A percentile compares a stretch with the other conserved stretches of the same genome.
Evolutionary conservation across 2,113 vertebrate genomes (phyloP).

Genomic region (Labrus mixtus): DNA sequence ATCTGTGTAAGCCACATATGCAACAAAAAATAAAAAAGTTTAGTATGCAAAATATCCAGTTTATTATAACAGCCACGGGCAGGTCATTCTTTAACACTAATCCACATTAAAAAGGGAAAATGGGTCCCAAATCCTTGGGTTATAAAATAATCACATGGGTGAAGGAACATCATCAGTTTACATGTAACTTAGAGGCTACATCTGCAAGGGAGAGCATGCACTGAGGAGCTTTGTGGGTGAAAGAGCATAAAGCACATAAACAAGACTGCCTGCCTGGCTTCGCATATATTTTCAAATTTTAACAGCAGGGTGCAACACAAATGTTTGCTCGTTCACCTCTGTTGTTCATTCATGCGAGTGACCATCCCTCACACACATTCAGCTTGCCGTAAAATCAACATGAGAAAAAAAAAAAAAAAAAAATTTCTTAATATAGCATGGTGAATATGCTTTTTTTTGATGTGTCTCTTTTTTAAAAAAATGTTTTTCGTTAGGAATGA

Average conservation of each 20-base stretch:
- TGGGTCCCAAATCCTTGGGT: constrained; percentile 6
- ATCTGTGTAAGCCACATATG: constrained; percentile 16
- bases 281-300: constrained; percentile 61
- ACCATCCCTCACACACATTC: constrained; percentile 18
- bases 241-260: constrained; percentile 43
- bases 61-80: constrained; percentile 11
- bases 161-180: constrained; percentile 36
- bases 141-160: constrained; percentile 40
- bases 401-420: background rate
- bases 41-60: constrained; percentile 9
- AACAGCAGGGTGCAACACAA: constrained; percentile 57
- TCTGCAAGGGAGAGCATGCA: constrained; percentile 12
- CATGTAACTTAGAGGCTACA: constrained; percentile 22
- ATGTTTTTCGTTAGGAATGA: constrained; percentile 23
- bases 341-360: constrained; percentile 69
- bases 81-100: constrained; percentile 29
- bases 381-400: constrained; percentile 17
- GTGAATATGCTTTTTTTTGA: constrained; percentile 16
- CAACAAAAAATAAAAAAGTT: constrained; percentile 2
- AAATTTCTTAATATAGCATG: background rate
- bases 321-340: constrained; percentile 63
- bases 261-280: constrained; percentile 20
- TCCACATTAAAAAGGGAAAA: constrained; percentile 30
- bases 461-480: background rate
- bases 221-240: constrained; percentile 31